Base-by-base conservation (phyloP, 92 coral and sea anemone species). In the Pocillopora grandis region DNA sequence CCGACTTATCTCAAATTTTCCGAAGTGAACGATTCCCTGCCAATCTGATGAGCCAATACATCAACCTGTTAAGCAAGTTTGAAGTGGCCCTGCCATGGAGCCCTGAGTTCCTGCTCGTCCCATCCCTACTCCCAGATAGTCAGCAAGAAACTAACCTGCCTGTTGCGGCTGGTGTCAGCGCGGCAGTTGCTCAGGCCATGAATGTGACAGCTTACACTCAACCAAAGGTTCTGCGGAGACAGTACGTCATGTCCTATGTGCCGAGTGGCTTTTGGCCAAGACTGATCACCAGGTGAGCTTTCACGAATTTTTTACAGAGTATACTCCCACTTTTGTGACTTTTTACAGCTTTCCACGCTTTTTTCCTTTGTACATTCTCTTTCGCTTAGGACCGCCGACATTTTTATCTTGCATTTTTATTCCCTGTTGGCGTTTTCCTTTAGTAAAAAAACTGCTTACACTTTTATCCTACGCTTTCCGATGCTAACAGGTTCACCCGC, bases 261-360 rank as follows among this genome's bases (percentile, higher is more conserved):
- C 99, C 99, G 23, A 94, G 99, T 72, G 99, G 99, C 27, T 96
- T 96, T 87, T 96, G 99, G 99, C 98, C 99, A 0, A 88, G 99
- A 60, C 89, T 96, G 61, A 94, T 96, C 81, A 96, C 99, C 12
- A 96, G 99, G 99, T 96, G 33, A 13, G 76, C 13, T 37, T 5
- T 49, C n/a, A 19, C 12, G 37, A 21, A 7, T 27, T n/a, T n/a
- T 42, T 3, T 42, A 7, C 52, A 7, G 52, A 42, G 52, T 7
- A 42, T 42, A 3, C 52, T 42, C 52, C 52, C 52, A 7, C 52
- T 42, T 7, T 42, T 7, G 52, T 42, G 52, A 7, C 52, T 3
- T 42, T 42, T 42, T 42, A 42, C 52, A 42, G 52, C 52, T 42
- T 42, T 42, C 52, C 52, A 42, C 52, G 52, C 52, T 42, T 3